Evolutionary conservation across 2,113 vertebrate genomes (phyloP), one percentile per base, ranked within the genome.

Genomic region (Nibea coibor): DNA sequence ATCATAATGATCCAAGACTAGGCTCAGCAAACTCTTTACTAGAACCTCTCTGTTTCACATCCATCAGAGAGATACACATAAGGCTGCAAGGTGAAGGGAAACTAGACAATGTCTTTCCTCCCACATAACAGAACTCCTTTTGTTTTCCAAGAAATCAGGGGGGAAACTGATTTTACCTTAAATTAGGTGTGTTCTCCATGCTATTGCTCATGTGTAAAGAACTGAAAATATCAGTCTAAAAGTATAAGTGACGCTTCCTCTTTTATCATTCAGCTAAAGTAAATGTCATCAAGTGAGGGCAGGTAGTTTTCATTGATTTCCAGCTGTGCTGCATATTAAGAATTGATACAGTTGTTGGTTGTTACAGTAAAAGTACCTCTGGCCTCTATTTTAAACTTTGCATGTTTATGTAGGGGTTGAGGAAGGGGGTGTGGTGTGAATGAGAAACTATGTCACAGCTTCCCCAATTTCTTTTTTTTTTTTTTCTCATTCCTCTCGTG

Each of bases 401-500:
- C 35, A 17, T 57, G 35, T 80, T 90, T 84, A 68, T 75, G 56
- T 81, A 87, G 57, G 0, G 22, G 54, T 19, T 54, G 75, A 76
- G 67, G 66, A 69, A 63, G 57, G 50, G 71, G 90, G 92, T 35
- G 90, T 77, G 88, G 88, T 50, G 47, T 58, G 11, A 0, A 26
- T 84, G n/a, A 81, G 63, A 87, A 85, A 77, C 70, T 45, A 7
- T 73, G 63, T 87, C 88, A 90, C 75, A 87, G 75, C 79, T 93
- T 93, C 89, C 88, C 58, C 72, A 86, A 78, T 82, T 81, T 80
- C 0, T 43, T 58, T 67, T 72, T 31, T 59, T 80, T 7, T 43
- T 17, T 45, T n/a, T n/a, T n/a, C 68, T 70, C 11, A 72, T 39
- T 39, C 35, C 35, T 39, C 35, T 39, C 35, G 8, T 39, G 35